Percentiles rank a stretch among this genome's conserved stretches.
phyloP scores from a whole-genome alignment of 2,797 vertebrate species.

The Gymnoscopelus braueri region DNA sequence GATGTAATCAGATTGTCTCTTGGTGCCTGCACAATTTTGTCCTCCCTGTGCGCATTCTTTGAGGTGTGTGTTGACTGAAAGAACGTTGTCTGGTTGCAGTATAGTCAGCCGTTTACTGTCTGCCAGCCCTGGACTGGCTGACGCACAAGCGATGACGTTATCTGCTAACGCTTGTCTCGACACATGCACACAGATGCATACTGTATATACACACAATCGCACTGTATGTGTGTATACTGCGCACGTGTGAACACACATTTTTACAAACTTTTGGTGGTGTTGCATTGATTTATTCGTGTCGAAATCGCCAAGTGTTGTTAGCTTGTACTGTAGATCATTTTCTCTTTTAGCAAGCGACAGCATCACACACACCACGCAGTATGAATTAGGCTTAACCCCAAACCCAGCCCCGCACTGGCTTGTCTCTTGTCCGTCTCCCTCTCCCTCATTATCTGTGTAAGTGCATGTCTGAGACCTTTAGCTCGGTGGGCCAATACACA shows the following conservation, averaged over 20 bases:
- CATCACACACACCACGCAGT: too few relatives aligned
- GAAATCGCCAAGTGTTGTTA: too few relatives aligned
- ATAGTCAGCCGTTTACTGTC: background rate
- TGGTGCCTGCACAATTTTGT: background rate
- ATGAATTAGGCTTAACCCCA: background rate
- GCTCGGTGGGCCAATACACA: slow-evolving; percentile 39
- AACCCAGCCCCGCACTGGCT: slow-evolving; percentile 7
- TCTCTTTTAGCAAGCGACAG: too few relatives aligned
- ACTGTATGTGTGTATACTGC: background rate
- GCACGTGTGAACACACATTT: too few relatives aligned
- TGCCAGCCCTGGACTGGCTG: background rate
- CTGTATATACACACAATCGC: background rate
- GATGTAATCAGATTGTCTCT: background rate
- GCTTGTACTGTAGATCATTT: too few relatives aligned
- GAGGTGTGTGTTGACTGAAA: background rate
- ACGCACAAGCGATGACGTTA: too few relatives aligned
- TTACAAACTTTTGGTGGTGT: too few relatives aligned
- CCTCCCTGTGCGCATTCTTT: background rate
- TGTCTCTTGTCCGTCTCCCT: slow-evolving; percentile 66
- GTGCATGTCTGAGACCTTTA: slow-evolving; percentile 73
- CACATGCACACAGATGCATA: background rate
- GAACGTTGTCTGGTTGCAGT: background rate
- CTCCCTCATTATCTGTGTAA: slow-evolving; percentile 75
- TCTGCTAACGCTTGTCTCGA: background rate
- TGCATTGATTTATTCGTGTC: too few relatives aligned